A percentile compares a stretch with the other conserved stretches of the same genome.
phyloP scores from a whole-genome alignment of 2,888 invertebrate genomes.

The Chalcosyrphus nemorum region DNA sequence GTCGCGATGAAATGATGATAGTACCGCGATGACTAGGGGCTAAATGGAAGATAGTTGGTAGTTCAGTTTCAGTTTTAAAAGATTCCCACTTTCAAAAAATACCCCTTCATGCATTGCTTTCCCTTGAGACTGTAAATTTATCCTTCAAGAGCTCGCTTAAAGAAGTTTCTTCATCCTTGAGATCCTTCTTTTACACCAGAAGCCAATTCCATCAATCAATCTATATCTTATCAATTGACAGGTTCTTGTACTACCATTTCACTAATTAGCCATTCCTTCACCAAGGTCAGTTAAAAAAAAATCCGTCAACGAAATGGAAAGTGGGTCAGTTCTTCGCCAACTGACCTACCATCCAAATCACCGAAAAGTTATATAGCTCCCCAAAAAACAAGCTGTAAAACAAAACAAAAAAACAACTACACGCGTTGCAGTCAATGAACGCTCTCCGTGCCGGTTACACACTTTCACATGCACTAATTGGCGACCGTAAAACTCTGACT shows the following conservation, averaged over 20 bases:
- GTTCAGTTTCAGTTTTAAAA: too few relatives aligned
- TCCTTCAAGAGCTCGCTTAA: too few relatives aligned
- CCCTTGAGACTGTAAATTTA: too few relatives aligned
- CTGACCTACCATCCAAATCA: background rate
- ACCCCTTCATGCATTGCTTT: too few relatives aligned
- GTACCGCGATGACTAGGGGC: too few relatives aligned
- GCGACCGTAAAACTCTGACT: background rate
- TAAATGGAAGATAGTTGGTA: too few relatives aligned
- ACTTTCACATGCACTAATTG: slow-evolving; percentile 5
- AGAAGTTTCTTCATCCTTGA: background rate
- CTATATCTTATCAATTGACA: background rate
- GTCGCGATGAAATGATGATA: too few relatives aligned
- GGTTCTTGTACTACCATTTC: background rate
- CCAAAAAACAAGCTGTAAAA: background rate
- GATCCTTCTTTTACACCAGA: background rate
- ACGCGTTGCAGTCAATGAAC: slow-evolving; percentile 5
- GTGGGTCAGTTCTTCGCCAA: background rate
- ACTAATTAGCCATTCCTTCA: background rate
- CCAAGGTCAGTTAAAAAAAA: background rate
- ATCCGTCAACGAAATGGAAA: background rate
- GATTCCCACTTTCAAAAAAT: too few relatives aligned
- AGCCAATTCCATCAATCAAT: background rate
- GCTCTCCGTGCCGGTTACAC: background rate
- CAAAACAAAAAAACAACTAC: background rate
- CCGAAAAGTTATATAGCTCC: background rate